Conservation (phyloP, 2,113 vertebrate species). For the Polyodon spathula region DNA sequence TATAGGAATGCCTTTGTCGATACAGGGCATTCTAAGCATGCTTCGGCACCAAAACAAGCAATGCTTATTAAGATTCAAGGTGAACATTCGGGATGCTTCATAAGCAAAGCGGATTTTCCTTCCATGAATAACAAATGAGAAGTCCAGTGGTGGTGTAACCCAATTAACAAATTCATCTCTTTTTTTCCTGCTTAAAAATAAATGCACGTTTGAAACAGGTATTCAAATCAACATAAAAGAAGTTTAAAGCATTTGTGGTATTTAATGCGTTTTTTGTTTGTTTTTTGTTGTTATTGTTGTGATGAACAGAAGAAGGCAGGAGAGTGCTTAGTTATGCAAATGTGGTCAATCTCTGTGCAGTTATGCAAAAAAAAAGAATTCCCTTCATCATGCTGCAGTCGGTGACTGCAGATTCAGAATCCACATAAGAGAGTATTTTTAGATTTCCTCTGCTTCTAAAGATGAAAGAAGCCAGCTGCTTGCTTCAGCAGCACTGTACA, state of each 20-base stretch:
- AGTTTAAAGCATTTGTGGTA: background rate
- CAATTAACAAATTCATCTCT: background rate
- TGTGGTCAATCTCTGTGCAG: background rate
- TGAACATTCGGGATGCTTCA: background rate
- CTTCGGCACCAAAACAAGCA: background rate
- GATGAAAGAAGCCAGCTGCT: conserved; percentile 13
- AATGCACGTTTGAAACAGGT: background rate
- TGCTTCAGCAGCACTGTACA: conserved; percentile 1
- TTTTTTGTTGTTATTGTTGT: background rate
- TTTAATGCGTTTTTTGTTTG: background rate
- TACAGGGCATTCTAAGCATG: background rate
- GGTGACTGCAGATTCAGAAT: conserved; percentile 2
- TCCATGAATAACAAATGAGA: background rate
- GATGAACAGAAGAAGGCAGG: background rate
- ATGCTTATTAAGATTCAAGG: background rate
- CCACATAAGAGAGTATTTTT: conserved; percentile 10
- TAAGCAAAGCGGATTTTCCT: background rate
- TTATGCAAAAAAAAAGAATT: background rate
- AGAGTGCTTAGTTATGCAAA: background rate
- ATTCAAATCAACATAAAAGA: background rate
- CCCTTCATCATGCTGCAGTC: conserved; percentile 4
- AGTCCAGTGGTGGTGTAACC: background rate
- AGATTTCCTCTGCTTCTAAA: conserved; percentile 10
- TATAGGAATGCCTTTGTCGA: background rate
- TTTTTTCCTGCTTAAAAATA: background rate